Conservation (phyloP, 1,140 invertebrate genomes). For the Solenopsis invicta region DNA sequence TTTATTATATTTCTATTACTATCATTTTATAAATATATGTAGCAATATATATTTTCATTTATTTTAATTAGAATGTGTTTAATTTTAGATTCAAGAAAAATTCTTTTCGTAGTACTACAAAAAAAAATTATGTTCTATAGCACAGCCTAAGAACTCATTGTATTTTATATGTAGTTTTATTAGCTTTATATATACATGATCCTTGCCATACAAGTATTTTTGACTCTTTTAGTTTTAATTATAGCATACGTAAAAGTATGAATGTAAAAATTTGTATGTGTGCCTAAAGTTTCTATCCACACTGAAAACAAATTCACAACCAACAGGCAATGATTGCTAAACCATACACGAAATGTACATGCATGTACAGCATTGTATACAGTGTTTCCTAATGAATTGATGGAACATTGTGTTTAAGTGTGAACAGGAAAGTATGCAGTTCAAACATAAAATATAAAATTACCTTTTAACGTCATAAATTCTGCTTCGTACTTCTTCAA, state of each 20-base stretch:
- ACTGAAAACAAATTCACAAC: constrained; percentile 58
- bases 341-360: constrained; percentile 58
- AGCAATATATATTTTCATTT: background rate
- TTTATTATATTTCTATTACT: constrained; percentile 19
- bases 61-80: constrained; percentile 17
- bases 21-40: background rate
- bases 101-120: constrained; percentile 3
- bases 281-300: constrained; percentile 32
- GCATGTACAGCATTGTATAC: constrained; percentile 45
- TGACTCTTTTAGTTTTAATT: constrained; percentile 25
- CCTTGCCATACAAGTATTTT: constrained; percentile 25
- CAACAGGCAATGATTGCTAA: constrained; percentile 25
- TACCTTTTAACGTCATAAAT: constrained; percentile 94
- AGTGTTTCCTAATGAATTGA: constrained; percentile 22
- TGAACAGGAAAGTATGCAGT: constrained; percentile 41
- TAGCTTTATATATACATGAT: background rate
- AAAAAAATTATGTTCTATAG: constrained; percentile 1
- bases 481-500: constrained; percentile 98
- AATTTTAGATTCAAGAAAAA: constrained; percentile 12
- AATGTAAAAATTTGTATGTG: constrained; percentile 19
- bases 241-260: background rate
- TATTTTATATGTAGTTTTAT: constrained; percentile 15
- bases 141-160: constrained; percentile 28
- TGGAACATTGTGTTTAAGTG: constrained; percentile 46
- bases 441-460: constrained; percentile 86